Percentiles rank a stretch among this genome's conserved stretches.
phyloP scores from a whole-genome alignment of 1,140 invertebrate genomes.

The Calephelis nemesis region DNA sequence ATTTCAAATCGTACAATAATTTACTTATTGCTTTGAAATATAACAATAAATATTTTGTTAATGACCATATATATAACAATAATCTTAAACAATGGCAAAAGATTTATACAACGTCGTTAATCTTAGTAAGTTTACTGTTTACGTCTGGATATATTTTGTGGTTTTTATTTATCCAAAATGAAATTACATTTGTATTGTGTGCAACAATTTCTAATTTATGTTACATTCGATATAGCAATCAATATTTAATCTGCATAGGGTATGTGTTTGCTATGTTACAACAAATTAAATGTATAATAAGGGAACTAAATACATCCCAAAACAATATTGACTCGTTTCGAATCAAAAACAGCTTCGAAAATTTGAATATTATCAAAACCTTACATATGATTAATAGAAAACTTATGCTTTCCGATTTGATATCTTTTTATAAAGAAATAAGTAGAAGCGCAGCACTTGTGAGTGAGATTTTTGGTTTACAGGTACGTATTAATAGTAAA shows the following conservation, averaged over 20 bases:
- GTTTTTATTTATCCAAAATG: neutral
- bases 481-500: no score
- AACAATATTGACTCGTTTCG: no score
- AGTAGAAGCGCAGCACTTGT: no score
- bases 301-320: neutral
- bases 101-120: neutral
- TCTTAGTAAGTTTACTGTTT: neutral
- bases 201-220: neutral
- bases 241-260: neutral
- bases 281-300: neutral
- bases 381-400: no score
- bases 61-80: neutral
- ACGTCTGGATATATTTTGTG: neutral
- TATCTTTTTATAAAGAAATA: no score
- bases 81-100: neutral
- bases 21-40: neutral
- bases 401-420: no score
- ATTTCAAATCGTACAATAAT: neutral
- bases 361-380: no score
- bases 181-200: neutral
- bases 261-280: neutral
- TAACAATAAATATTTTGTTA: neutral
- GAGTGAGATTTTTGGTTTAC: no score
- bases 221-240: neutral
- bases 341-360: no score